A percentile compares a stretch with the other conserved stretches of the same genome.
These are phyloP conservation scores for Hyles euphorbiae DNA, from an alignment of 1,140 invertebrate species.

Conservation along the genomic window DNA sequence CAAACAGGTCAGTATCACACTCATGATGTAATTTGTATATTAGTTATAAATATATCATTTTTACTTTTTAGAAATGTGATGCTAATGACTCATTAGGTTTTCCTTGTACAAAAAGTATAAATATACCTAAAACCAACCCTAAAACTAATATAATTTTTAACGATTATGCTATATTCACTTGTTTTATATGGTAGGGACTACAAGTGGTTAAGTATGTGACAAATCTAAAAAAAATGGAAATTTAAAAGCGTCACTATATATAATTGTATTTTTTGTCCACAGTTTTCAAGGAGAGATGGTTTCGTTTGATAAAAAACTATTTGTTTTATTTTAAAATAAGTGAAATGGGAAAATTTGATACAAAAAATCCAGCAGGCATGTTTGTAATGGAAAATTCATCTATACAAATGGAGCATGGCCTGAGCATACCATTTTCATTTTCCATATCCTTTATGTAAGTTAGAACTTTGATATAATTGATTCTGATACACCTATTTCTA, in stretches of 20 bases:
- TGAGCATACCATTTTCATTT: constrained; percentile 81
- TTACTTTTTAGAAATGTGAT: too few species aligned
- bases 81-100: too few species aligned
- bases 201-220: too few species aligned
- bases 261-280: constrained; percentile 27
- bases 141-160: too few species aligned
- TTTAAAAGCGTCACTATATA: background rate
- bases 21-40: background rate
- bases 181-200: too few species aligned
- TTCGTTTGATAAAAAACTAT: constrained; percentile 82
- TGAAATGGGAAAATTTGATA: constrained; percentile 80
- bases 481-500: too few species aligned
- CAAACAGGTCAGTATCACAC: constrained; percentile 48
- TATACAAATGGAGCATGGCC: constrained; percentile 78
- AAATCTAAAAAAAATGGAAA: background rate
- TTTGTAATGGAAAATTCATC: constrained; percentile 82
- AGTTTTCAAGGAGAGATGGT: constrained; percentile 84
- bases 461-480: too few species aligned
- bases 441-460: constrained; percentile 78
- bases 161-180: too few species aligned
- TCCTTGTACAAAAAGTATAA: too few species aligned
- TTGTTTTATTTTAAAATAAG: constrained; percentile 85
- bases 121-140: too few species aligned
- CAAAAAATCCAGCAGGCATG: constrained; percentile 79
- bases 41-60: too few species aligned